Base-by-base conservation (phyloP, 1,140 invertebrate genomes). In the Lethocerus indicus region DNA sequence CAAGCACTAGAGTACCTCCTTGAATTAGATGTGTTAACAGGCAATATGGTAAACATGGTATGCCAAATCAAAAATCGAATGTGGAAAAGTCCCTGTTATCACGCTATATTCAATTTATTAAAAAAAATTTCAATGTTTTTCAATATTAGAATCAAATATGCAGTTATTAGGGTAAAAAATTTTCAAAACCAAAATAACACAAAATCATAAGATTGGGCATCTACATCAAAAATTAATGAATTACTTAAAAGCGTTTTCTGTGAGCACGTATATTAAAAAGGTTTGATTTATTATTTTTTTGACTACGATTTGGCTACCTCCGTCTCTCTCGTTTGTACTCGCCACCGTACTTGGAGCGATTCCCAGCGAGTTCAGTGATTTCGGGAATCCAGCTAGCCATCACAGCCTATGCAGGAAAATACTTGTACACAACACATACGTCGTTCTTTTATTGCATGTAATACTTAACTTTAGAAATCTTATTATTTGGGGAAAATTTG, bases 381-480 rank as follows among this genome's bases (percentile, higher is more conserved):
- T 96, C 92, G 69, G 92, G 92, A 73, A 96, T 92, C 86, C 88
- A 94, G 79, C 87, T 94, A 75, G 91, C 90, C 83, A 96, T 95
- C 78, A 95, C 86, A 76, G 86, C 87, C 86, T 90, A 60, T 26
- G 54, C 51, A 56, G 50, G 29, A 46, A 51, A 46, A 46, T 51
- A 51, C 50, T 51, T 47, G 41, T 42, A 51, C 50, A 51, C 28
- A 51, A 28, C 39, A 46, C 14, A 44, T 23, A 14, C 42, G n/a
- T n/a, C n/a, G n/a, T n/a, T n/a, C n/a, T n/a, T n/a, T n/a, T n/a
- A n/a, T n/a, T n/a, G n/a, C n/a, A n/a, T n/a, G n/a, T n/a, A n/a
- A n/a, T n/a, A n/a, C n/a, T n/a, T n/a, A n/a, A n/a, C n/a, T n/a
- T n/a, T n/a, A n/a, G n/a, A n/a, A n/a, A n/a, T n/a, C n/a, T n/a